phyloP scores from a whole-genome alignment of 2,888 invertebrate species.

The Drosophila stalkeri region DNA sequence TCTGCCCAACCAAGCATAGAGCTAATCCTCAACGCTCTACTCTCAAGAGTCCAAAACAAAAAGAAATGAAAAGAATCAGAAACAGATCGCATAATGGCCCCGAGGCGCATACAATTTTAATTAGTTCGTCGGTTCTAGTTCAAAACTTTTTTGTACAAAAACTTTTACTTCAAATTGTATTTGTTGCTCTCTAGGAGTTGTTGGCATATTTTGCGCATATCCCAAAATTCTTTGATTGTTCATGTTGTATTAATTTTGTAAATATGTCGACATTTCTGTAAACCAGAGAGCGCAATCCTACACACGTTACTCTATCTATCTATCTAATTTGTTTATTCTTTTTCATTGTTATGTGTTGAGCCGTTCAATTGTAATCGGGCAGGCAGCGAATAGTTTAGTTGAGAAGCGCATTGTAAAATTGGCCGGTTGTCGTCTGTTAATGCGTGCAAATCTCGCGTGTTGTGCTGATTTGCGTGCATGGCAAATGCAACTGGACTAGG shows the following conservation, averaged over 20 bases:
- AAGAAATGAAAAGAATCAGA: constrained; percentile 51
- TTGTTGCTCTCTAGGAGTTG: constrained; percentile 64
- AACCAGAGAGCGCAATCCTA: constrained; percentile 59
- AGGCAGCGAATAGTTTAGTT: constrained; percentile 49
- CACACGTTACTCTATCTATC: constrained; percentile 28
- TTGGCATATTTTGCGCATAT: constrained; percentile 66
- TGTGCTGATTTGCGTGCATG: constrained; percentile 72
- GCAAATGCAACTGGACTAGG: constrained; percentile 47
- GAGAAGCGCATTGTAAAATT: constrained; percentile 61
- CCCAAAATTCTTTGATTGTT: constrained; percentile 69
- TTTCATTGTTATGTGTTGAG: constrained; percentile 46
- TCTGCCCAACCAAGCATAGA: constrained; percentile 65
- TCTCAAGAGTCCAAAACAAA: constrained; percentile 73
- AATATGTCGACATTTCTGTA: constrained; percentile 76
- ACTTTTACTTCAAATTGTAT: constrained; percentile 39
- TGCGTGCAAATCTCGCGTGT: constrained; percentile 75
- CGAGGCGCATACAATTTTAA: constrained; percentile 35
- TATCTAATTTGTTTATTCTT: constrained; percentile 7
- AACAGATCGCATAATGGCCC: constrained; percentile 39
- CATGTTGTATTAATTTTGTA: constrained; percentile 74
- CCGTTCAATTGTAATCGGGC: constrained; percentile 45
- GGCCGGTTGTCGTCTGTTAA: constrained; percentile 55
- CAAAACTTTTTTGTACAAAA: constrained; percentile 47
- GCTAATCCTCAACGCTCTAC: constrained; percentile 67
- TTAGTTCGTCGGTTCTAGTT: constrained; percentile 42